Conservation (phyloP, 2,888 invertebrate species). For the Eupelmus urozonus region DNA sequence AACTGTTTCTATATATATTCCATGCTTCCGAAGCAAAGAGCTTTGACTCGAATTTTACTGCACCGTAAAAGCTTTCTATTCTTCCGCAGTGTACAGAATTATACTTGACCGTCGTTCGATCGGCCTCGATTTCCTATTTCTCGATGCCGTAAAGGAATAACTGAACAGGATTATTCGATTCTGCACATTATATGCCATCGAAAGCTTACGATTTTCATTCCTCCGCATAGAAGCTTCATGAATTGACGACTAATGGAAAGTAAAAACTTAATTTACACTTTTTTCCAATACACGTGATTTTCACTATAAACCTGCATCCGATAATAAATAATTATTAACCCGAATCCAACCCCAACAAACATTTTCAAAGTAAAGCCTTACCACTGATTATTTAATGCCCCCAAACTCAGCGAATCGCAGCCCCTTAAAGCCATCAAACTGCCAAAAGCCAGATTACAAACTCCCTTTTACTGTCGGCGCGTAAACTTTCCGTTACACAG, state of each 20-base stretch:
- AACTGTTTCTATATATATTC: slow-evolving; percentile 20
- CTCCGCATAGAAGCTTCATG: slow-evolving; percentile 2
- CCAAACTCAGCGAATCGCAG: too few relatives aligned
- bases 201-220: slow-evolving; percentile 26
- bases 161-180: slow-evolving; percentile 35
- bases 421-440: too few relatives aligned
- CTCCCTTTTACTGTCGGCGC: not conserved
- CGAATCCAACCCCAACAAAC: too few relatives aligned
- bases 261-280: not conserved
- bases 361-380: too few relatives aligned
- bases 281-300: too few relatives aligned
- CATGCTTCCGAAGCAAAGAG: slow-evolving; percentile 15
- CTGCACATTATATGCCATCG: slow-evolving; percentile 28
- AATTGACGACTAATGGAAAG: slow-evolving; percentile 13
- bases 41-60: slow-evolving; percentile 40
- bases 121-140: slow-evolving; percentile 40
- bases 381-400: too few relatives aligned
- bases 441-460: too few relatives aligned
- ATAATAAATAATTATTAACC: too few relatives aligned
- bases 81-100: slow-evolving; percentile 38
- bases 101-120: slow-evolving; percentile 41
- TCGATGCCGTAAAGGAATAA: slow-evolving; percentile 35
- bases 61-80: slow-evolving; percentile 46
- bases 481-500: slow-evolving; percentile 2
- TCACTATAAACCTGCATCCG: too few relatives aligned